These are phyloP conservation scores for Kryptolebias marmoratus DNA, from an alignment of 2,113 vertebrate species.

Conservation along the genomic window DNA sequence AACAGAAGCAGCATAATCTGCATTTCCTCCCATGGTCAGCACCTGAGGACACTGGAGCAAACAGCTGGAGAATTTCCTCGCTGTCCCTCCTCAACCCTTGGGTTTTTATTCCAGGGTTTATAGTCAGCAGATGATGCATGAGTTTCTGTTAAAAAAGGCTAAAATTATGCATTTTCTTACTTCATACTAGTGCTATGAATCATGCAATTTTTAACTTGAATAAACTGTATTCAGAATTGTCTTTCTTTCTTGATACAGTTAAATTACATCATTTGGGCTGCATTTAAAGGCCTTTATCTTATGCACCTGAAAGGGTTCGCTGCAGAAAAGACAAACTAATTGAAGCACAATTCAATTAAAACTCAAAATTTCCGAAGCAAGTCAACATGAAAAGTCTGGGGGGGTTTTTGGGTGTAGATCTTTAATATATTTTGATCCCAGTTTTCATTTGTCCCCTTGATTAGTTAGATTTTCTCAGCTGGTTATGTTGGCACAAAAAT, in stretches of 20 bases:
- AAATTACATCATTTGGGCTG: no score
- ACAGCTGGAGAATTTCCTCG: slow-evolving; percentile 8
- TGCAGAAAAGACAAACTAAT: not conserved
- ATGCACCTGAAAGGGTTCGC: not conserved
- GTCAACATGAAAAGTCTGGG: no score
- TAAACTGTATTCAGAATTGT: not conserved
- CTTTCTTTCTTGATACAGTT: not conserved
- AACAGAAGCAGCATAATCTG: slow-evolving; percentile 31
- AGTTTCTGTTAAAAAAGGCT: no score
- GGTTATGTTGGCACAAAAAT: no score
- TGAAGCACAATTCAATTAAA: no score
- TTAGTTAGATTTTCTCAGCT: no score
- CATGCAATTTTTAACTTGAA: not conserved
- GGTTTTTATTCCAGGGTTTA: not conserved
- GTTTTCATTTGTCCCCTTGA: no score
- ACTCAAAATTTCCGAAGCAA: no score
- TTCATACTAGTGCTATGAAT: not conserved
- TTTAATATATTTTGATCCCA: no score
- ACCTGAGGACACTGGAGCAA: not conserved
- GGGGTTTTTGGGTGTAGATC: no score
- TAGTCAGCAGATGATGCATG: no score
- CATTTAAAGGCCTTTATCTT: not conserved
- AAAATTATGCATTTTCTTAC: no score
- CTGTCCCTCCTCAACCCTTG: not conserved
- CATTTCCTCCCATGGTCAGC: slow-evolving; percentile 17